phyloP scores from a whole-genome alignment of 1,140 invertebrate species.

The Ceratitis capitata region DNA sequence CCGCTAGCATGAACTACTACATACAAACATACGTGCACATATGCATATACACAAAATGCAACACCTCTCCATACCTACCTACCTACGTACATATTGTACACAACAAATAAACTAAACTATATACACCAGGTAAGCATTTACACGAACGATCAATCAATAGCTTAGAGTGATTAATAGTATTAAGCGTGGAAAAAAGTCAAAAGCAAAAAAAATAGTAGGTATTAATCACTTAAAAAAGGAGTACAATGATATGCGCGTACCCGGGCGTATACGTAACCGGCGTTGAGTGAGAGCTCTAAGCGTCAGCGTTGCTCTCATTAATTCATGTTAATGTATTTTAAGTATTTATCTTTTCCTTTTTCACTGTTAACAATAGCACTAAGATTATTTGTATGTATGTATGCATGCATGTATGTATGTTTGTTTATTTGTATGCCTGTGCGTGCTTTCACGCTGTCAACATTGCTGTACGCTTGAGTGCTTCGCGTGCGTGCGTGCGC shows the following conservation, averaged over 20 bases:
- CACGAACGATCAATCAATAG: conserved; percentile 5
- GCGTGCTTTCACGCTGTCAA: not conserved
- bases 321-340: not conserved
- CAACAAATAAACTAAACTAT: not conserved
- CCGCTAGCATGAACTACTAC: not conserved
- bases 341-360: not conserved
- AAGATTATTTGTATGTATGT: not conserved
- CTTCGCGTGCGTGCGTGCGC: conserved; percentile 18
- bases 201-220: no score
- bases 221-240: conserved; percentile 5
- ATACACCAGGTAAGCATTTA: conserved; percentile 23
- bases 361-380: not conserved
- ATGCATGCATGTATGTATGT: not conserved
- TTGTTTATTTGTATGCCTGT: not conserved
- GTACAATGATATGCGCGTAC: not conserved
- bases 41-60: no score
- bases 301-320: conserved; percentile 3
- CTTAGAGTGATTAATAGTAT: conserved; percentile 18
- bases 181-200: not conserved
- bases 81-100: no score
- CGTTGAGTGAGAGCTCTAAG: not conserved
- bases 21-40: no score
- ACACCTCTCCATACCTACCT: no score
- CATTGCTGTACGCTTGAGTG: conserved; percentile 2
- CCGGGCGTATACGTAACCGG: conserved; percentile 4